phyloP scores from a whole-genome alignment of 2,113 vertebrate genomes.

The Atherinomorus stipes region DNA sequence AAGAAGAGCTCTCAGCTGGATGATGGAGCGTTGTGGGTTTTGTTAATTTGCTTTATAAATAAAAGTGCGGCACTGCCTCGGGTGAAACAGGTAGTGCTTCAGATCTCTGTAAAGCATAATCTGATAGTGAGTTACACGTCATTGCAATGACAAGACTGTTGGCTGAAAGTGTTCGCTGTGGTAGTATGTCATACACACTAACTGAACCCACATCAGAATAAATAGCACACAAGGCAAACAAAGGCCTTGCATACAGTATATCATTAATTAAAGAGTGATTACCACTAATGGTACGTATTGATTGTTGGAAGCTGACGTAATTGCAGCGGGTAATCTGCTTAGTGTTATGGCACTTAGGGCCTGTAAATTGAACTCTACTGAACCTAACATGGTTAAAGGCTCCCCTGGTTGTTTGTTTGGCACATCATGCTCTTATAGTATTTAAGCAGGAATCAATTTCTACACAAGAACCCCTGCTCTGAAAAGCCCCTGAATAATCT shows the following conservation, averaged over 20 bases:
- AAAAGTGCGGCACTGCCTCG: conserved; percentile 49
- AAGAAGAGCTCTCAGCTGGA: conserved; percentile 40
- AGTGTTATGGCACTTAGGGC: conserved; percentile 57
- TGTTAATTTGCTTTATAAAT: conserved; percentile 64
- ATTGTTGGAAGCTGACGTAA: conserved; percentile 71
- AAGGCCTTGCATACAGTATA: conserved; percentile 50
- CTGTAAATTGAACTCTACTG: conserved; percentile 64
- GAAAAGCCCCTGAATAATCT: neutral
- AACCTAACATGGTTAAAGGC: conserved; percentile 62
- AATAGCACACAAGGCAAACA: conserved; percentile 6
- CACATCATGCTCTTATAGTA: conserved; percentile 49
- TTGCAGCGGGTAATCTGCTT: conserved; percentile 70
- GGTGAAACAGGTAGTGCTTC: conserved; percentile 65
- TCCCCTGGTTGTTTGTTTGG: conserved; percentile 52
- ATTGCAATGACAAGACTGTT: conserved; percentile 39
- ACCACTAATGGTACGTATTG: conserved; percentile 76
- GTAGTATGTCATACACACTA: conserved; percentile 25
- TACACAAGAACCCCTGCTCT: neutral
- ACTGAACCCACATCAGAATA: conserved; percentile 20
- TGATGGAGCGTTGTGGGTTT: conserved; percentile 58
- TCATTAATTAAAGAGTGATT: conserved; percentile 75
- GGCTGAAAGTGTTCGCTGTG: conserved; percentile 29
- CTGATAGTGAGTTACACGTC: conserved; percentile 33
- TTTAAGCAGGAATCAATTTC: conserved; percentile 57
- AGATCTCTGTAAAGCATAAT: conserved; percentile 64